phyloP scores from a whole-genome alignment of 2,888 invertebrate species.

The Nineta flava region DNA sequence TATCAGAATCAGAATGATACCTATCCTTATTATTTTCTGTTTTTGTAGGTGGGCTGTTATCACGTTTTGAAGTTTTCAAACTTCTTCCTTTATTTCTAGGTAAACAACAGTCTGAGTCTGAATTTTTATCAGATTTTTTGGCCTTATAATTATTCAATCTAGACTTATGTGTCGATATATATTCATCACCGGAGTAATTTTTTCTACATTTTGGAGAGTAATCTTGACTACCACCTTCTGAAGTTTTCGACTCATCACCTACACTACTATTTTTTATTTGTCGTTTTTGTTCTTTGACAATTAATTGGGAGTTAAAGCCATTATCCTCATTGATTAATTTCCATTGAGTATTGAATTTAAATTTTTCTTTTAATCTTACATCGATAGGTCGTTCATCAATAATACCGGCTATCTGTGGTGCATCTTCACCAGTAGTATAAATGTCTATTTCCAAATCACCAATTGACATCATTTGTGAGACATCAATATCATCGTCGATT shows the following conservation, averaged over 20 bases:
- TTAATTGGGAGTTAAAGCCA: conserved; percentile 31
- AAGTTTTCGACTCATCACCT: too few species aligned
- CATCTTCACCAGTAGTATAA: conserved; percentile 64
- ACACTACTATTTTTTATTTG: too few species aligned
- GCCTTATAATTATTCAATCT: too few species aligned
- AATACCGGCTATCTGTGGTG: conserved; percentile 76
- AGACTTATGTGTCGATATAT: too few species aligned
- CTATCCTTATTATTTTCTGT: too few species aligned
- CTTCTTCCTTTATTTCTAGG: conserved; percentile 18
- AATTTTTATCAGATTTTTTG: neutral
- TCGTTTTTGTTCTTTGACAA: conserved; percentile 25
- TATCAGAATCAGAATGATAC: too few species aligned
- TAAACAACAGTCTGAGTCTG: conserved; percentile 24
- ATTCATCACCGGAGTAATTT: too few species aligned
- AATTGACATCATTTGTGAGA: conserved; percentile 40
- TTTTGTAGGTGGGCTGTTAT: too few species aligned
- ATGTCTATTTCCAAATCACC: conserved; percentile 50
- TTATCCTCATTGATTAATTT: conserved; percentile 22
- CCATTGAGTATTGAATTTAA: conserved; percentile 6
- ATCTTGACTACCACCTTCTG: too few species aligned
- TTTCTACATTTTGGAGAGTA: too few species aligned
- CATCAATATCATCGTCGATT: conserved; percentile 69
- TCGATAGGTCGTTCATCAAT: conserved; percentile 68
- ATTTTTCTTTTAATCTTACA: conserved; percentile 21
- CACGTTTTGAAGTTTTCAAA: too few species aligned